Evolutionary conservation across 2,888 invertebrate species (phyloP).

Genomic region (Gnatocerus cornutus): DNA sequence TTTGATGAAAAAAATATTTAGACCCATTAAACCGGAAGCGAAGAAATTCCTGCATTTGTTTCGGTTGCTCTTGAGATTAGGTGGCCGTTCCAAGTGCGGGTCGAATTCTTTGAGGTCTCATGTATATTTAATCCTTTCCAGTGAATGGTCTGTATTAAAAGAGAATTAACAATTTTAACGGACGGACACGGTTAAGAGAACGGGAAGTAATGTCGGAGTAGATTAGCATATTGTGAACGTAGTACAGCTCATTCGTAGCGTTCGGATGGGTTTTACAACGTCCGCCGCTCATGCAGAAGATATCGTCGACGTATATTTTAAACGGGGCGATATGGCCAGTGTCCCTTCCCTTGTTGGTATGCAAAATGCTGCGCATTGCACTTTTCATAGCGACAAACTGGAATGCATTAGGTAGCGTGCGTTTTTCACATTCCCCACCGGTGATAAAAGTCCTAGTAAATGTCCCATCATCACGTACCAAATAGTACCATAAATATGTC

Average conservation of each 20-base stretch:
- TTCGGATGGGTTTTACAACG: conserved; percentile 55
- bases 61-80: conserved; percentile 36
- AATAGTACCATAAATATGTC: conserved; percentile 31
- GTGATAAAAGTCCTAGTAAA: conserved; percentile 26
- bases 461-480: conserved; percentile 29
- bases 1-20: no score
- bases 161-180: conserved; percentile 63
- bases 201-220: conserved; percentile 56
- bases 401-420: conserved; percentile 22
- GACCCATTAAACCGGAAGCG: no score
- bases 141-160: conserved; percentile 60
- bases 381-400: conserved; percentile 45
- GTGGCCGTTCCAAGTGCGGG: conserved; percentile 20
- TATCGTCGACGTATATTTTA: conserved; percentile 51
- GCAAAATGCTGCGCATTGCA: conserved; percentile 45
- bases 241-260: conserved; percentile 53
- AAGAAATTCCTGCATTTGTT: no score
- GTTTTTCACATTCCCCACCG: conserved; percentile 40
- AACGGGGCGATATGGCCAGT: conserved; percentile 51
- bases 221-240: conserved; percentile 62
- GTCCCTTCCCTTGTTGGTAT: conserved; percentile 38
- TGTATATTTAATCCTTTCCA: conserved; percentile 56
- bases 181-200: conserved; percentile 57
- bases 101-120: conserved; percentile 54
- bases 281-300: conserved; percentile 51